Conservation (phyloP, 1,140 invertebrate species). For the Propsilocerus akamusi region DNA sequence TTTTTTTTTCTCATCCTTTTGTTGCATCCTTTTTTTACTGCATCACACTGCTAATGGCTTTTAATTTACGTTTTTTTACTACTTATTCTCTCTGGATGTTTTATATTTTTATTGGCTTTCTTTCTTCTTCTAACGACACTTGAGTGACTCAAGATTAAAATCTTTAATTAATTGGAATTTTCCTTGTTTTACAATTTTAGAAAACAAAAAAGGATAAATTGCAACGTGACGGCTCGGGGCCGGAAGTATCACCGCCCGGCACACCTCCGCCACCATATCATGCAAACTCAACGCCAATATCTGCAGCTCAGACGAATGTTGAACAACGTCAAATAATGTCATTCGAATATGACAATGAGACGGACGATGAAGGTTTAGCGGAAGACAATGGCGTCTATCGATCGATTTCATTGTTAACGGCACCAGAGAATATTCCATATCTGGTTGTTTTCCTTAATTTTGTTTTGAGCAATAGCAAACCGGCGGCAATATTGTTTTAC, state of each 20-base stretch:
- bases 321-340: constrained; percentile 67
- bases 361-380: constrained; percentile 53
- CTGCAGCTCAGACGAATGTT: constrained; percentile 9
- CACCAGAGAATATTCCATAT: constrained; percentile 50
- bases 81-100: too few species aligned
- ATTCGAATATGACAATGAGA: constrained; percentile 88
- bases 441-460: constrained; percentile 80
- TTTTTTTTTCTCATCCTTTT: too few species aligned
- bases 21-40: too few species aligned
- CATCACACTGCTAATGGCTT: too few species aligned
- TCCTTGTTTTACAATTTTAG: background rate
- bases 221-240: constrained; percentile 25
- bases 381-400: constrained; percentile 69
- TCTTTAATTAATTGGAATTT: background rate
- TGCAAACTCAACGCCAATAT: constrained; percentile 12
- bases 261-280: constrained; percentile 74
- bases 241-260: constrained; percentile 52
- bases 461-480: constrained; percentile 68
- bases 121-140: too few species aligned
- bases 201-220: constrained; percentile 10
- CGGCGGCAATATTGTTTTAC: constrained; percentile 71
- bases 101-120: too few species aligned
- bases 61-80: too few species aligned
- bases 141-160: too few species aligned
- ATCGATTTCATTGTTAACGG: constrained; percentile 45